phyloP scores from a whole-genome alignment of 2,888 invertebrate genomes.

The Sminthurinus aureus region DNA sequence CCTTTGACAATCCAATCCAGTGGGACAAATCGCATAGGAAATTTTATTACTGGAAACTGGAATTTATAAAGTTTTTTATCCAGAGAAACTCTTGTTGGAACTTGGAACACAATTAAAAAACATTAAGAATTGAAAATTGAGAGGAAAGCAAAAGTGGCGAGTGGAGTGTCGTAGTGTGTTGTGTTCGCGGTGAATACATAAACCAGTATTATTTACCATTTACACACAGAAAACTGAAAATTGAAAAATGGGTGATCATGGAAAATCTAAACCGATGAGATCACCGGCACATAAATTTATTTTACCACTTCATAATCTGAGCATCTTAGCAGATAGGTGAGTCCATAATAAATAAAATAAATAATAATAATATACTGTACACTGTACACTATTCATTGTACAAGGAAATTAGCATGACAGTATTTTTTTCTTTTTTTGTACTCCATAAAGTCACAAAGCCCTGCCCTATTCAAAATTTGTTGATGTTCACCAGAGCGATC shows the following conservation, averaged over 20 bases:
- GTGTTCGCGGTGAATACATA: background rate
- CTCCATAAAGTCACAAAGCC: background rate
- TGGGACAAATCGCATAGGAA: no score
- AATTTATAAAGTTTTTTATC: no score
- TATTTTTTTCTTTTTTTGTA: background rate
- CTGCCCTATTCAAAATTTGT: background rate
- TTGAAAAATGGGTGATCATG: background rate
- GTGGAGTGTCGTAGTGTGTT: no score
- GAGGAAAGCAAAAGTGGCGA: background rate
- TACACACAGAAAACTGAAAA: background rate
- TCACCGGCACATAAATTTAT: conserved; percentile 8
- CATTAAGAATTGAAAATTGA: no score
- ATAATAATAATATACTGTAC: background rate
- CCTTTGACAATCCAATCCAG: no score
- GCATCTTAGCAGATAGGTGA: conserved; percentile 24
- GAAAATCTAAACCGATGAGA: background rate
- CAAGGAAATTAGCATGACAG: no score
- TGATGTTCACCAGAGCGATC: background rate
- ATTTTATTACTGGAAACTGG: no score
- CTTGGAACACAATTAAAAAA: no score
- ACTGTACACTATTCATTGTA: no score
- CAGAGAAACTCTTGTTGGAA: no score
- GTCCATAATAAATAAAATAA: background rate
- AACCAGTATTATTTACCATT: background rate
- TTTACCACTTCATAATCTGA: conserved; percentile 22